Percentiles rank a stretch among this genome's conserved stretches.
Conservation (phyloP, 2,888 invertebrate genomes). For the Seladonia tumulorum region DNA sequence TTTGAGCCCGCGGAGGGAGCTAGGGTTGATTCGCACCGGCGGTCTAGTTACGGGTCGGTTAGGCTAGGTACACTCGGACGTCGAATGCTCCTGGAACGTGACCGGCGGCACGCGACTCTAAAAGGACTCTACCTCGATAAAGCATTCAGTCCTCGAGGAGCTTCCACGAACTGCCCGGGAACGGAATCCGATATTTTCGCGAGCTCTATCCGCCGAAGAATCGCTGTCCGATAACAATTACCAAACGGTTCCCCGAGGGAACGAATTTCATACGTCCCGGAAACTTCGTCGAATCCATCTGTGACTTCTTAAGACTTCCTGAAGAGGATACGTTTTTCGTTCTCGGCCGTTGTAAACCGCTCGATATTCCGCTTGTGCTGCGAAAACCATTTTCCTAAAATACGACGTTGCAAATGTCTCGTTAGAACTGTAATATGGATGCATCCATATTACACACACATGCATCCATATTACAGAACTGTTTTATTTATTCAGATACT, state of each 20-base stretch:
- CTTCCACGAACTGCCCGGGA: too few species aligned
- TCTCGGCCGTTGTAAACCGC: not conserved
- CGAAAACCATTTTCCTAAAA: not conserved
- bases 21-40: conserved; percentile 28
- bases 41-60: conserved; percentile 32
- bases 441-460: too few species aligned
- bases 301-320: not conserved
- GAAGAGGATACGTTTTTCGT: not conserved
- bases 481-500: not conserved
- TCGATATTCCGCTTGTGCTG: not conserved
- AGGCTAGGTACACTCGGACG: conserved; percentile 26
- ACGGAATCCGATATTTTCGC: conserved; percentile 7
- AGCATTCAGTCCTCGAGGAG: not conserved
- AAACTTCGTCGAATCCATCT: not conserved
- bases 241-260: not conserved
- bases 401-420: not conserved
- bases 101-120: conserved; percentile 27
- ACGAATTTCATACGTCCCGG: not conserved
- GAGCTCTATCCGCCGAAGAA: not conserved
- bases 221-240: not conserved
- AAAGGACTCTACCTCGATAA: conserved; percentile 8
- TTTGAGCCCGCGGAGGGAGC: not conserved
- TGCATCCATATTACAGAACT: too few species aligned
- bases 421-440: too few species aligned
- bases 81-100: conserved; percentile 38